Evolutionary conservation across 2,113 vertebrate species (phyloP), one percentile per base, ranked within the genome.

Genomic region (Pseudopodoces humilis): DNA sequence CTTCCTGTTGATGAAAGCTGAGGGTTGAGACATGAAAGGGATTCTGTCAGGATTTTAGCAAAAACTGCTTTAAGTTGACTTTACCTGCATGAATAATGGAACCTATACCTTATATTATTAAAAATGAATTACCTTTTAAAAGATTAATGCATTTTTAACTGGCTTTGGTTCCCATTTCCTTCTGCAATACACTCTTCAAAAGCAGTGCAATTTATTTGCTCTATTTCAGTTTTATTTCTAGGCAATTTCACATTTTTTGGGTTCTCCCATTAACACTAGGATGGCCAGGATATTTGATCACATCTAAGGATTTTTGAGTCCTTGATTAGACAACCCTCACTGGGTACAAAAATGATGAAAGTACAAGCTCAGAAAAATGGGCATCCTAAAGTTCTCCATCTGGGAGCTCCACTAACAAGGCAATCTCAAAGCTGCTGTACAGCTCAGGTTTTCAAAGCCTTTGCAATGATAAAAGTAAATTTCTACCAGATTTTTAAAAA

Each of bases 331-430:
- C 58, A 86, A 22, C 30, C 18, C 39, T 91, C 75, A 49, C 4
- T 7, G 46, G 14, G 13, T 64, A 81, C 30, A 84, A 72, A 96
- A 53, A 5, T 9, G 19, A 71, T 72, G 58, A 83, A 90, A 88
- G 23, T 7, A 68, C 14, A 84, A 76, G 35, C 62, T 87, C 65
- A 92, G 89, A 90, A 91, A 92, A 92, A 44, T 2, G 5, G 50
- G 3, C 41, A 62, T 33, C 60, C 72, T 91, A n/a, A 95, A 83
- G 11, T 24, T 91, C 27, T 67, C 44, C 1, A 4, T 81, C 69
- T 78, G 44, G 83, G 41, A 95, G 37, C 44, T 88, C 64, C 11
- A 30, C 76, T 94, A 95, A 95, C 1, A 18, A 95, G 91, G 83
- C 35, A 65, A 59, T 37, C 52, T 92, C 70, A 91, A 87, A 92